A percentile compares a stretch with the other conserved stretches of the same genome.
Evolutionary conservation across 2,113 vertebrate genomes (phyloP).

Genomic region (Rhinopomastus cyanomelas): DNA sequence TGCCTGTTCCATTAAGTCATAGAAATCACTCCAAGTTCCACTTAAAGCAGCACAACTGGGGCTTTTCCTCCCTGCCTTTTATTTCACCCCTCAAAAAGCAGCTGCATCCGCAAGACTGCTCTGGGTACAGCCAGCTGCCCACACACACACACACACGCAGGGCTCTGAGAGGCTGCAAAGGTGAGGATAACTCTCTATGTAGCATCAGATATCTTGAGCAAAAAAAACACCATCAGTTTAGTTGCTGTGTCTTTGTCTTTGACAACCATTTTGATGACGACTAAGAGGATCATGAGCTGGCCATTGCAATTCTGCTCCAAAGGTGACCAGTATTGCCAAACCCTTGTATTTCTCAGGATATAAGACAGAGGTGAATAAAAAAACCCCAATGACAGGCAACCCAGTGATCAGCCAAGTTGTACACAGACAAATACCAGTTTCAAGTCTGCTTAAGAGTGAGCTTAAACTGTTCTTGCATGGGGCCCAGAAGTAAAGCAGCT

Average conservation of each 20-base stretch:
- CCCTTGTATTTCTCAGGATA: neutral
- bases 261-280: neutral
- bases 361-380: neutral
- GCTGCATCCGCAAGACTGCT: neutral
- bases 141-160: too few species aligned
- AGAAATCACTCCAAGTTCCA: neutral
- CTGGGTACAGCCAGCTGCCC: neutral
- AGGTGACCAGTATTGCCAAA: neutral
- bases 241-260: neutral
- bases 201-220: neutral
- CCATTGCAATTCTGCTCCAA: neutral
- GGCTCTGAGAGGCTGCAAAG: neutral
- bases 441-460: neutral
- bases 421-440: neutral
- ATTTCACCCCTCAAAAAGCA: neutral
- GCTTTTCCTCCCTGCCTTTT: fast-evolving
- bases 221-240: neutral
- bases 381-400: neutral
- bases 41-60: neutral
- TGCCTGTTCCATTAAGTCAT: neutral
- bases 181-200: neutral
- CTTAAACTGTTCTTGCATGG: neutral
- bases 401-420: neutral
- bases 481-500: neutral
- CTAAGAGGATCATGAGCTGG: neutral